Percentiles rank a stretch among this genome's conserved stretches.
Conservation (phyloP, 2,113 vertebrate genomes). For the Lampris incognitus region DNA sequence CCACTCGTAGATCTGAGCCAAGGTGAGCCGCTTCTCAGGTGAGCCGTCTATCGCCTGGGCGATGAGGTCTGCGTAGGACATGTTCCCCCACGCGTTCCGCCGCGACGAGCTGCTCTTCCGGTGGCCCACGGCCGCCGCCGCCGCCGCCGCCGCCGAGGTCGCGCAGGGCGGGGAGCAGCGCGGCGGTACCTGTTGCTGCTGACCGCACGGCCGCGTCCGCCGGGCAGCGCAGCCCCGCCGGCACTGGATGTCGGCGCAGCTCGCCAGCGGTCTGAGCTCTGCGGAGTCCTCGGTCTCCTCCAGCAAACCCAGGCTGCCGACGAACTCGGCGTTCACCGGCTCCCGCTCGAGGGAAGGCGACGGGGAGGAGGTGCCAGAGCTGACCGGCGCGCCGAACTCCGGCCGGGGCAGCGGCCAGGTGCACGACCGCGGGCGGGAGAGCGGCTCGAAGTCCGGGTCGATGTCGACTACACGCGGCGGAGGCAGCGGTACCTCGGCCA, state of each 20-base stretch:
- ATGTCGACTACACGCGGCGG: conserved; percentile 82
- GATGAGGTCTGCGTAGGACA: conserved; percentile 98
- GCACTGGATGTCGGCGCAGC: conserved; percentile 74
- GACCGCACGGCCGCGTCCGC: too few relatives aligned
- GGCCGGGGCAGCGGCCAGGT: conserved; percentile 89
- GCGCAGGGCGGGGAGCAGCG: conserved; percentile 16
- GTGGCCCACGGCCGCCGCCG: conserved; percentile 79
- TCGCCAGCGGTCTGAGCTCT: conserved; percentile 66
- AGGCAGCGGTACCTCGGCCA: conserved; percentile 83
- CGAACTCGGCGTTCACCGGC: conserved; percentile 85
- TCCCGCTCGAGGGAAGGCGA: conserved; percentile 86
- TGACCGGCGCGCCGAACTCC: conserved; percentile 85
- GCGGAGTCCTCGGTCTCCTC: conserved; percentile 87
- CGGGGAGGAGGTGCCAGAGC: conserved; percentile 89
- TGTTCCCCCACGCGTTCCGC: conserved; percentile 97
- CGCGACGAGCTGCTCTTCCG: conserved; percentile 96
- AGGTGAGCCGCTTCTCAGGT: conserved; percentile 94
- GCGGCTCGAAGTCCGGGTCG: conserved; percentile 90
- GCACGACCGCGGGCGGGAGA: conserved; percentile 88
- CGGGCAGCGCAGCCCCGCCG: conserved; percentile 60
- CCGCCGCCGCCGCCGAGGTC: conserved; percentile 57
- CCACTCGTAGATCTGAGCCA: conserved; percentile 98
- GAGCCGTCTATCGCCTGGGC: conserved; percentile 97
- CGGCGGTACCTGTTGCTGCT: conserved; percentile 61
- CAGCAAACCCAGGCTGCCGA: conserved; percentile 86